A percentile compares a stretch with the other conserved stretches of the same genome.
These are phyloP conservation scores for Nesoenas mayeri DNA, from an alignment of 2,113 vertebrate species.

Conservation along the genomic window DNA sequence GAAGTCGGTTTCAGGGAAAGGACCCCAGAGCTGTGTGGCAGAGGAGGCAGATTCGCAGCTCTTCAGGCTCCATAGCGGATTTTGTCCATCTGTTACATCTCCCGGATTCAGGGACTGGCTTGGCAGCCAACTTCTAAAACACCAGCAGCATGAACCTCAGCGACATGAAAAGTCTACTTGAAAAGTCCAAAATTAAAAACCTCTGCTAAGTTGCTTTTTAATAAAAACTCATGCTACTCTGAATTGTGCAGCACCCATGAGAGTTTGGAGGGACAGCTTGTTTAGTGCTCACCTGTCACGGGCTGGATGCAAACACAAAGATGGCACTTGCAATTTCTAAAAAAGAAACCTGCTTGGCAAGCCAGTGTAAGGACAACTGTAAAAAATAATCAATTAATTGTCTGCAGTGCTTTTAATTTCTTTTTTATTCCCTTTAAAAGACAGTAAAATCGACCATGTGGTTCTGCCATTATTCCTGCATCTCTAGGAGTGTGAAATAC, in stretches of 20 bases:
- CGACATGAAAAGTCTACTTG: not conserved
- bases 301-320: not conserved
- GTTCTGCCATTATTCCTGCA: not conserved
- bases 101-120: not conserved
- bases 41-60: not conserved
- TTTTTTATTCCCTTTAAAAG: not conserved
- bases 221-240: not conserved
- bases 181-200: not conserved
- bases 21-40: not conserved
- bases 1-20: not conserved
- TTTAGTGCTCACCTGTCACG: not conserved
- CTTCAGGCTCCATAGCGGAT: not conserved
- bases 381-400: not conserved
- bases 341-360: not conserved
- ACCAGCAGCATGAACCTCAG: not conserved
- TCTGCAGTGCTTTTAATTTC: not conserved
- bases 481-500: not conserved
- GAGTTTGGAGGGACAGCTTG: not conserved
- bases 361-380: not conserved
- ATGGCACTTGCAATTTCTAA: not conserved
- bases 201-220: not conserved
- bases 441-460: not conserved
- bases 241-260: not conserved
- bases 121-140: not conserved
- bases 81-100: not conserved